Evolutionary conservation across 2,888 invertebrate genomes (phyloP).

Genomic region (Hybos culiciformis): DNA sequence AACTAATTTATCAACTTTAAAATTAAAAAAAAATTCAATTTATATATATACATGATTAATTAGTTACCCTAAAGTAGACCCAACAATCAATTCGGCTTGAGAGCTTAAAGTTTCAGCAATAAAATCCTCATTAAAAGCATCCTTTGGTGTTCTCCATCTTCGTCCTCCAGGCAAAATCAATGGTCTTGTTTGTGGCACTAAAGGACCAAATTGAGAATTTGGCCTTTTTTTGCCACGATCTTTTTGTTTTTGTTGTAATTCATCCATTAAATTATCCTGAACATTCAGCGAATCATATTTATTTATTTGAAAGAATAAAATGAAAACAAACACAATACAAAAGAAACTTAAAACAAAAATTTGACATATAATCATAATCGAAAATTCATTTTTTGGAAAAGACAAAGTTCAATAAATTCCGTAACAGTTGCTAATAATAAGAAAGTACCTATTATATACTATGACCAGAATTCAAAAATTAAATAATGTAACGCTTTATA

Average conservation of each 20-base stretch:
- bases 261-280: constrained; percentile 34
- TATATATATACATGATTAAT: too few relatives aligned
- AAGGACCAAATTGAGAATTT: constrained; percentile 41
- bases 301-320: not conserved
- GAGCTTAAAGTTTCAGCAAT: constrained; percentile 73
- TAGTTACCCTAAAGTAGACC: constrained; percentile 70
- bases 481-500: too few relatives aligned
- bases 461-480: too few relatives aligned
- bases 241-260: constrained; percentile 36
- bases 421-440: too few relatives aligned
- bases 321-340: not conserved
- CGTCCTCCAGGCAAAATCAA: constrained; percentile 64
- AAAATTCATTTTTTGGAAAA: too few relatives aligned
- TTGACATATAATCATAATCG: too few relatives aligned
- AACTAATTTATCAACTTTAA: not conserved
- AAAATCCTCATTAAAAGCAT: constrained; percentile 78
- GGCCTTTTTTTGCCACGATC: constrained; percentile 39
- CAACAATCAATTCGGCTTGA: constrained; percentile 74
- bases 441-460: too few relatives aligned
- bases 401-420: too few relatives aligned
- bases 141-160: constrained; percentile 67
- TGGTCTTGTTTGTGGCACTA: constrained; percentile 53
- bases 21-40: constrained; percentile 1
- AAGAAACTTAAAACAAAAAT: too few relatives aligned
- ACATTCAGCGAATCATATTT: constrained; percentile 1